These are phyloP conservation scores for Aproaerema taeniolella DNA, from an alignment of 2,888 invertebrate species.

Conservation along the genomic window DNA sequence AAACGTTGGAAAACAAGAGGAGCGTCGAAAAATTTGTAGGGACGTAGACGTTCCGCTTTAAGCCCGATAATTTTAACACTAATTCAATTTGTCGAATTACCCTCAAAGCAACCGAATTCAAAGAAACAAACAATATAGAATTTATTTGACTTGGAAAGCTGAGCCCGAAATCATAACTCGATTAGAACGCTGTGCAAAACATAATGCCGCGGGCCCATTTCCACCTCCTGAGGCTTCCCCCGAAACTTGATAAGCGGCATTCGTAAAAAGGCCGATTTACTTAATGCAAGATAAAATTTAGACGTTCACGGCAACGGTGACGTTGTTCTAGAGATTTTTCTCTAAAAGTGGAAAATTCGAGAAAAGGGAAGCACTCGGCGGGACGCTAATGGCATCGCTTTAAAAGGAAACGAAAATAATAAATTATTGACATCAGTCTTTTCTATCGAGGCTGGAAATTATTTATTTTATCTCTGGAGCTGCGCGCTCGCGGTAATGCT, in stretches of 20 bases:
- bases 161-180: not conserved
- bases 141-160: slow-evolving; percentile 3
- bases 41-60: not conserved
- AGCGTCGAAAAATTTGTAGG: not conserved
- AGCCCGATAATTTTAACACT: slow-evolving; percentile 6
- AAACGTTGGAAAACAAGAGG: slow-evolving; percentile 8
- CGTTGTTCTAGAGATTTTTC: slow-evolving; percentile 46
- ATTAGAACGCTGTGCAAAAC: slow-evolving; percentile 1
- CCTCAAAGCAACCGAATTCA: slow-evolving; percentile 1
- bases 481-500: slow-evolving; percentile 38
- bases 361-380: slow-evolving; percentile 50
- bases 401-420: slow-evolving; percentile 67
- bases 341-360: slow-evolving; percentile 48
- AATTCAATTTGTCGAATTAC: slow-evolving; percentile 7
- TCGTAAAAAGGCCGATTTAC: slow-evolving; percentile 38
- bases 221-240: not conserved
- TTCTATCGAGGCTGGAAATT: slow-evolving; percentile 48
- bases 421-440: slow-evolving; percentile 65
- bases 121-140: slow-evolving; percentile 6
- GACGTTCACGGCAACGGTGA: slow-evolving; percentile 38
- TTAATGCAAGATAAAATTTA: slow-evolving; percentile 48
- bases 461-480: slow-evolving; percentile 43
- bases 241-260: slow-evolving; percentile 43
- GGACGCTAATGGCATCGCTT: slow-evolving; percentile 60
- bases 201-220: not conserved